Evolutionary conservation across 2,888 invertebrate species (phyloP).

Genomic region (Acleris sparsana): DNA sequence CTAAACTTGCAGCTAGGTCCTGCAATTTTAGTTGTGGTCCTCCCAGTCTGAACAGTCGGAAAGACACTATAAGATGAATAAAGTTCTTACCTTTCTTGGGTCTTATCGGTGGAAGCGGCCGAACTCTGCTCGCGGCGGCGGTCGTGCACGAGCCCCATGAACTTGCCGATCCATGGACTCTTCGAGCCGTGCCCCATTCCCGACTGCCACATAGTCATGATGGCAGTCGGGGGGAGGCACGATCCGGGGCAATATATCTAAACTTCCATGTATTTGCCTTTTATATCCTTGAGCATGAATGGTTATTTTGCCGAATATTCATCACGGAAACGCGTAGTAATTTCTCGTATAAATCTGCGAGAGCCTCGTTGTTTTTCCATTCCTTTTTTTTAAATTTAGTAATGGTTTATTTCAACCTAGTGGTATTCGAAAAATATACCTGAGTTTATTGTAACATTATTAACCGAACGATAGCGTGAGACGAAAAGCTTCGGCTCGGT

Average conservation of each 20-base stretch:
- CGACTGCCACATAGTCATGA: constrained; percentile 46
- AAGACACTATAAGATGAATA: background rate
- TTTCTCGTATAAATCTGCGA: background rate
- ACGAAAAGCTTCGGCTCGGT: too few relatives aligned
- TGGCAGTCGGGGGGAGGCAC: constrained; percentile 33
- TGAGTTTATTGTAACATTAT: background rate
- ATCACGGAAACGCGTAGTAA: background rate
- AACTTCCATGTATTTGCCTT: constrained; percentile 1
- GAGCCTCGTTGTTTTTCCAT: background rate
- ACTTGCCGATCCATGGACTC: constrained; percentile 47
- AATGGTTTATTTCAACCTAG: background rate
- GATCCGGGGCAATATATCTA: constrained; percentile 11
- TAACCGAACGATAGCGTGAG: too few relatives aligned
- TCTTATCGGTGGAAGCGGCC: constrained; percentile 41
- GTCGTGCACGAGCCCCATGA: constrained; percentile 43
- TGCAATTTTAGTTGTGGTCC: too few relatives aligned
- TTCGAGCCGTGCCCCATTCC: constrained; percentile 46
- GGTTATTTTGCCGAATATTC: background rate
- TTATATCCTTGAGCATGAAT: too few relatives aligned
- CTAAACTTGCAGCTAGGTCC: too few relatives aligned
- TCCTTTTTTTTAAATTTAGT: background rate
- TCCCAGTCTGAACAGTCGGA: too few relatives aligned
- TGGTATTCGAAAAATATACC: background rate
- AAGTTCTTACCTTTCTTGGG: constrained; percentile 41
- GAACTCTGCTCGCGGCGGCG: constrained; percentile 44